Conservation (phyloP, 2,113 vertebrate species). For the Bujurquina vittata region DNA sequence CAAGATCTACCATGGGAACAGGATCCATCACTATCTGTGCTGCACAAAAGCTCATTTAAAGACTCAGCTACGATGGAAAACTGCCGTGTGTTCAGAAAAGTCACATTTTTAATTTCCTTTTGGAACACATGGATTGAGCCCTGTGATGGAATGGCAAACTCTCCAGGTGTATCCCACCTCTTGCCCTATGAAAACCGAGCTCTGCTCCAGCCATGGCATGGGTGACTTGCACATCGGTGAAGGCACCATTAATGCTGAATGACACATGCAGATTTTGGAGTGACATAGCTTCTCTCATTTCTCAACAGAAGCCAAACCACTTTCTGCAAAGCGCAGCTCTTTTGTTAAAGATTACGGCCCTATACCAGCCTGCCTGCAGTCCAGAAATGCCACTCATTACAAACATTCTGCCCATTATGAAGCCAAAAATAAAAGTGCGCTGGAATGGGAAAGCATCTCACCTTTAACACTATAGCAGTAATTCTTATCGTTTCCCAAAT, state of each 20-base stretch:
- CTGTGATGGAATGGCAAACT: not conserved
- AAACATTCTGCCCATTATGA: not conserved
- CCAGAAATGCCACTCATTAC: not conserved
- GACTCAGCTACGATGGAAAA: not conserved
- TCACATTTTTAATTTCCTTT: not conserved
- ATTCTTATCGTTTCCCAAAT: not conserved
- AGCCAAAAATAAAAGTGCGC: not conserved
- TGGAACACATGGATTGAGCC: not conserved
- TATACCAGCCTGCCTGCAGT: not conserved
- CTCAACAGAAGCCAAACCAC: not conserved
- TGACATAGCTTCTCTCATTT: not conserved
- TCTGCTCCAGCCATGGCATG: too few relatives aligned
- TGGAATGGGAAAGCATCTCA: not conserved
- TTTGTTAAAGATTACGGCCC: not conserved
- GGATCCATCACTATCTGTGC: not conserved
- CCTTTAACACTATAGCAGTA: rapidly evolving
- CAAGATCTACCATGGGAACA: too few relatives aligned
- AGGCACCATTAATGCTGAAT: not conserved
- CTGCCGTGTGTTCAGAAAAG: not conserved
- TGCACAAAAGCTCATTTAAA: not conserved
- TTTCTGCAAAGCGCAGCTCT: not conserved
- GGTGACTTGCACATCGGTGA: not conserved
- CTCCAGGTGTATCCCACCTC: too few relatives aligned
- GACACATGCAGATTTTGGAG: not conserved
- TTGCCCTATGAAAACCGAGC: too few relatives aligned